phyloP scores from a whole-genome alignment of 1,140 invertebrate genomes.

The Heliothis subflexa region DNA sequence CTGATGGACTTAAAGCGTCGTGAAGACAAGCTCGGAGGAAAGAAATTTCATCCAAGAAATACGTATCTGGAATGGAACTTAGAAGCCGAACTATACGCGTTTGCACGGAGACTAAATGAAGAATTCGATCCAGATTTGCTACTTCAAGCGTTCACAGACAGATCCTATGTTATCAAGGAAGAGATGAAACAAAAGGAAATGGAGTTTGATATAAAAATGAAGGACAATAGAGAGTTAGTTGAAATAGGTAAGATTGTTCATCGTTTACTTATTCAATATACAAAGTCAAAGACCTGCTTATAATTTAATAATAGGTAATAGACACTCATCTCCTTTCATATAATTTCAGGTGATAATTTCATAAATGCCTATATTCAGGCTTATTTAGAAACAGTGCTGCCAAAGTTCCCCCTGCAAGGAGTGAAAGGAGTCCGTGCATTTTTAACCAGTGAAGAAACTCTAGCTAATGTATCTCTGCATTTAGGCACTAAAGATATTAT shows the following conservation, averaged over 20 bases:
- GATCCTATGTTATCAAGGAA: slow-evolving; percentile 92
- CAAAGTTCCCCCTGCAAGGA: slow-evolving; percentile 90
- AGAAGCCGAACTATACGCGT: slow-evolving; percentile 95
- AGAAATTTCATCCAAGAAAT: slow-evolving; percentile 84
- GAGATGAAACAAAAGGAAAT: slow-evolving; percentile 89
- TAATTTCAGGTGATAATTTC: slow-evolving; percentile 76
- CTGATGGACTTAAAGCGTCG: slow-evolving; percentile 71
- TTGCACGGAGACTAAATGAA: slow-evolving; percentile 94
- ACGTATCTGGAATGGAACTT: slow-evolving; percentile 95
- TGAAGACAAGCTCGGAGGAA: slow-evolving; percentile 75
- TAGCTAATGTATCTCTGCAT: slow-evolving; percentile 90
- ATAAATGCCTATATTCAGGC: slow-evolving; percentile 77
- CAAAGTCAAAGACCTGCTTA: too few relatives aligned
- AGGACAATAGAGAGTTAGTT: slow-evolving; percentile 90
- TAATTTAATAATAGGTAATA: too few relatives aligned
- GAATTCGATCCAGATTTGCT: slow-evolving; percentile 91
- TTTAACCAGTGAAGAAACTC: slow-evolving; percentile 88
- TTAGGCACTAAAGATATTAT: slow-evolving; percentile 95
- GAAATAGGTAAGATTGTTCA: slow-evolving; percentile 88
- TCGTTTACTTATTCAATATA: slow-evolving; percentile 44
- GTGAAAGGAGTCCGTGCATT: slow-evolving; percentile 88
- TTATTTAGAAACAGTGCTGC: slow-evolving; percentile 88
- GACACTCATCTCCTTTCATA: not conserved
- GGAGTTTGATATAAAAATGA: slow-evolving; percentile 89
- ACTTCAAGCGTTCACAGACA: slow-evolving; percentile 92